Evolutionary conservation across 1,140 invertebrate genomes (phyloP), one percentile per base, ranked within the genome.

Genomic region (Liolophura sinensis): DNA sequence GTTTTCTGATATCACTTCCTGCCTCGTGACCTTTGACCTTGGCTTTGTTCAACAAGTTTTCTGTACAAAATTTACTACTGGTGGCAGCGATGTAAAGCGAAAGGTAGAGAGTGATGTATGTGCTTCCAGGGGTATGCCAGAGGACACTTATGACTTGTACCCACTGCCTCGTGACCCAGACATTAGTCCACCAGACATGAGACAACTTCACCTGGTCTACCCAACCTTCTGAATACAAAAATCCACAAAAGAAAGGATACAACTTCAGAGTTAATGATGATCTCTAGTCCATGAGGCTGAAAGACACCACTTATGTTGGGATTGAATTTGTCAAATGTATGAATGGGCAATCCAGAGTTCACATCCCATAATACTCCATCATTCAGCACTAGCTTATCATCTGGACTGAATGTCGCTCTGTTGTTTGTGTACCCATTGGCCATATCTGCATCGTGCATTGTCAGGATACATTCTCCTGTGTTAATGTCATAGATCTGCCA

Each of bases 311-410:
- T 97, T 24, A 97, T 89, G 49, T 91, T 91, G 78, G 96, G 92
- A 85, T 98, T 98, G 24, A 99, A 88, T 84, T 99, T 99, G 85
- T 99, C 97, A 78, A 99, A 96, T 79, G 98, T 99, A 82, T 99
- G 95, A 57, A 85, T 73, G 12, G 76, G 70, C 62, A 82, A 80
- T 4, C 91, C 91, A 0, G 90, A 89, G 64, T 92, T 90, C 11
- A 97, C 91, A 85, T 99, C 97, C 91, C 95, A 99, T 0, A 99
- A 85, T 1, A 98, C 95, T 47, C 97, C 97, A 84, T 99, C 97
- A 79, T 92, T 94, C 1, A 99, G 85, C 20, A 99, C 90, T 31
- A 99, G 84, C 74, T 98, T 94, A 82, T 99, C 97, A 16, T 92
- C 92, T 68, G 93, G 93, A 82, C 92, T 93, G 81, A 98, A 97